phyloP scores from a whole-genome alignment of 2,797 vertebrate species.

The Pangasius sanitwongsei region DNA sequence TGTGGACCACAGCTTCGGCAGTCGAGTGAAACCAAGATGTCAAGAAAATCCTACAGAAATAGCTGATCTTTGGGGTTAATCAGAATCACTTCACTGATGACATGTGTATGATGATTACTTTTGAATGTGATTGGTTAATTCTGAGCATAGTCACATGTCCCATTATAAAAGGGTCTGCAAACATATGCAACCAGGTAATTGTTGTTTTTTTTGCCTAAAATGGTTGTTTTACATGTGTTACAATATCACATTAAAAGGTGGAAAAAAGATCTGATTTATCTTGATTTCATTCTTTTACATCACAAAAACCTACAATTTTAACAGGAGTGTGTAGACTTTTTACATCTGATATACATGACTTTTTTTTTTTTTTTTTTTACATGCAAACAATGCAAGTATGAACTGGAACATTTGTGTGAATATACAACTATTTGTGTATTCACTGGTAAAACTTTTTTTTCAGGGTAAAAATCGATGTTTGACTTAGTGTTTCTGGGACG shows the following conservation, averaged over 20 bases:
- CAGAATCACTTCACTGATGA: not conserved
- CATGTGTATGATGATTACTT: not conserved
- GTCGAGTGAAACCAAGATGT: not conserved
- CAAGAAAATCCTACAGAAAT: not conserved
- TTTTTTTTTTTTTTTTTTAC: not conserved
- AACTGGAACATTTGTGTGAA: not conserved
- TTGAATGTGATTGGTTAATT: not conserved
- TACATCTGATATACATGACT: not conserved
- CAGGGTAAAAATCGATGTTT: not conserved
- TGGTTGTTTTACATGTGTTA: not conserved
- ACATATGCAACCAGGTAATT: not conserved
- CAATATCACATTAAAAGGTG: not conserved
- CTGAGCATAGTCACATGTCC: not conserved
- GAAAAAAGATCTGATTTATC: not conserved
- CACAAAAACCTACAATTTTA: not conserved
- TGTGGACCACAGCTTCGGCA: not conserved
- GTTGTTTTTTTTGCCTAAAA: too few species aligned
- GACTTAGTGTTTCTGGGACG: not conserved
- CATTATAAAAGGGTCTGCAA: not conserved
- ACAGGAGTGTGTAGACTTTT: not conserved
- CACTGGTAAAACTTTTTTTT: not conserved
- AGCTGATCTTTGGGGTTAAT: not conserved
- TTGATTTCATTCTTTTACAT: not conserved
- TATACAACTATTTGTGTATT: not conserved
- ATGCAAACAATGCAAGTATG: not conserved